phyloP scores from a whole-genome alignment of 2,888 invertebrate genomes.

The Microctonus hyperodae region DNA sequence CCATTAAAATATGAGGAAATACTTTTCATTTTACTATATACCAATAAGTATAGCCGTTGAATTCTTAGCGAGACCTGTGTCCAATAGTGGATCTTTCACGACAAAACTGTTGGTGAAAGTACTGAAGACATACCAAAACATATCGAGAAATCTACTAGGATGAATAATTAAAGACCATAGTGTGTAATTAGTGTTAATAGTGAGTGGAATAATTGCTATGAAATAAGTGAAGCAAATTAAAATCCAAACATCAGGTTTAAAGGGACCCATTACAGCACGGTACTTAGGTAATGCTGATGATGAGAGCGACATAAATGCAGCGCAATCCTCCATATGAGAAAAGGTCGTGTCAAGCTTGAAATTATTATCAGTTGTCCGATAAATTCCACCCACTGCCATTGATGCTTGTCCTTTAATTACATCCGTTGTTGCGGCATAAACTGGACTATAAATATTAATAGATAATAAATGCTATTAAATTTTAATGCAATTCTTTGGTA shows the following conservation, averaged over 20 bases:
- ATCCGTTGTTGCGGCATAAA: constrained; percentile 70
- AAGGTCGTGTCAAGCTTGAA: constrained; percentile 69
- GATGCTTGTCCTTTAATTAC: constrained; percentile 68
- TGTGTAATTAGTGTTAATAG: constrained; percentile 74
- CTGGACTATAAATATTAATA: constrained; percentile 63
- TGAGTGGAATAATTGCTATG: constrained; percentile 76
- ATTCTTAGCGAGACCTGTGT: constrained; percentile 70
- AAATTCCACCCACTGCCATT: constrained; percentile 77
- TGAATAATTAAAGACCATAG: constrained; percentile 73
- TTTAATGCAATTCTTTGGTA: too few relatives aligned
- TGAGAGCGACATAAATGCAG: constrained; percentile 77
- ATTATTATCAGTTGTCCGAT: constrained; percentile 67
- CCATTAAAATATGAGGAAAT: not conserved
- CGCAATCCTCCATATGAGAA: constrained; percentile 78
- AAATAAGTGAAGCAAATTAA: constrained; percentile 75
- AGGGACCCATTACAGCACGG: constrained; percentile 83
- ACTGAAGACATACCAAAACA: constrained; percentile 89
- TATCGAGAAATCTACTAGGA: constrained; percentile 78
- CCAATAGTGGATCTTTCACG: constrained; percentile 64
- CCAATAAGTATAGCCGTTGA: constrained; percentile 78
- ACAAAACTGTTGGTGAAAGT: constrained; percentile 85
- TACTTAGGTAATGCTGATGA: constrained; percentile 85
- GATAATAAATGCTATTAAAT: not conserved
- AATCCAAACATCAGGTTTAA: constrained; percentile 83
- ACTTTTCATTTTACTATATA: constrained; percentile 50